These are phyloP conservation scores for Diplazon laetatorius DNA, from an alignment of 2,888 invertebrate species.

Conservation along the genomic window DNA sequence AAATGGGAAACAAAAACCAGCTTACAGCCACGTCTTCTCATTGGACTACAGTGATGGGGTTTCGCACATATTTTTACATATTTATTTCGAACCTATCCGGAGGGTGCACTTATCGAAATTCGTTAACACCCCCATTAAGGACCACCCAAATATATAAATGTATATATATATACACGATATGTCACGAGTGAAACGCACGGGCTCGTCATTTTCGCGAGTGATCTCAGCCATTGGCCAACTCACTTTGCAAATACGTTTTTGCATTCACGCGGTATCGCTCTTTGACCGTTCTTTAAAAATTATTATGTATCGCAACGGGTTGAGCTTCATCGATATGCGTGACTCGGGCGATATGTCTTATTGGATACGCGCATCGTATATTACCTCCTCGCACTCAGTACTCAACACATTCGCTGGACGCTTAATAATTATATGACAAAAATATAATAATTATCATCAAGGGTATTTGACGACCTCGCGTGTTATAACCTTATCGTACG, in stretches of 20 bases:
- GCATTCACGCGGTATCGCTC: not conserved
- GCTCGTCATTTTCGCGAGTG: not conserved
- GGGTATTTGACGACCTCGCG: not conserved
- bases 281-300: conserved; percentile 8
- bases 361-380: conserved; percentile 19
- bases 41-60: too few species aligned
- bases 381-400: not conserved
- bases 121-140: too few species aligned
- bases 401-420: conserved; percentile 7
- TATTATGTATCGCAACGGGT: conserved; percentile 8
- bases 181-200: not conserved
- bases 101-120: too few species aligned
- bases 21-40: too few species aligned
- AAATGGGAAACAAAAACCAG: too few species aligned
- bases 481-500: not conserved
- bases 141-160: not conserved
- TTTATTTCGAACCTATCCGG: too few species aligned
- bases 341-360: conserved; percentile 31
- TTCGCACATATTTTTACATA: too few species aligned
- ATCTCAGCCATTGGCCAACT: not conserved
- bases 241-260: conserved; percentile 2
- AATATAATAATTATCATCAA: conserved; percentile 36
- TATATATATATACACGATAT: conserved; percentile 1
- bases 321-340: conserved; percentile 19
- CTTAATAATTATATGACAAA: conserved; percentile 30